Evolutionary conservation across 2,797 vertebrate species (phyloP), one percentile per base, ranked within the genome.

Genomic region (Apogon talboti): DNA sequence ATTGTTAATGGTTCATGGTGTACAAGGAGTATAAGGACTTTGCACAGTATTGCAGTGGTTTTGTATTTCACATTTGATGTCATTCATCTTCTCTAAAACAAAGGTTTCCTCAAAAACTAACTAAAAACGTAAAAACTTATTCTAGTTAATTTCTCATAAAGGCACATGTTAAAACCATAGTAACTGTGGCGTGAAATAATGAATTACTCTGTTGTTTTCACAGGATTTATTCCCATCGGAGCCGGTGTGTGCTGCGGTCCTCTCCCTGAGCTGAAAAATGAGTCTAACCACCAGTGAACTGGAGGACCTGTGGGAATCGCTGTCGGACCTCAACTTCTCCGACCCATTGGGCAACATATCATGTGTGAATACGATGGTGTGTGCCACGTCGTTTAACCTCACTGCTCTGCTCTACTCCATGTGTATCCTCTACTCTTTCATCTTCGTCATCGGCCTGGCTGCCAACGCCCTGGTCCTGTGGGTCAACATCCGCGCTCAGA

Each of bases 401-500:
- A 93, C 74, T 0, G 88, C 91, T 40, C 89, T 99, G 64, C 92
- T 97, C 0, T 94, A 96, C 76, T 93, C 93, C 10, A 94, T 98
- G 53, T 95, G 96, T 45, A 91, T 96, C 78, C 90, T 98, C 65
- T 98, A 97, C 85, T 92, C 94, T 0, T 98, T 99, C 56, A 98
- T 98, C 87, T 99, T 98, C 13, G 86, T 98, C 6, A 82, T 96
- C 0, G 98, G 98, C 37, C 87, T 97, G 72, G 91, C 96, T 1
- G 96, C 96, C 47, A 99, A 99, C 61, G 93, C 92, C 0, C 92
- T 98, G 66, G 97, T 99, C 70, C 94, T 99, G 24, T 99, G 96
- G 96, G 96, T 97, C 47, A 98, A 98, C 87, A 64, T 97, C 21
- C 96, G 96, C 7, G 94, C 96, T 2, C 95, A 95, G 54, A 93